Base-by-base conservation (phyloP, 2,113 vertebrate genomes). In the Erythrocercus mccallii region DNA sequence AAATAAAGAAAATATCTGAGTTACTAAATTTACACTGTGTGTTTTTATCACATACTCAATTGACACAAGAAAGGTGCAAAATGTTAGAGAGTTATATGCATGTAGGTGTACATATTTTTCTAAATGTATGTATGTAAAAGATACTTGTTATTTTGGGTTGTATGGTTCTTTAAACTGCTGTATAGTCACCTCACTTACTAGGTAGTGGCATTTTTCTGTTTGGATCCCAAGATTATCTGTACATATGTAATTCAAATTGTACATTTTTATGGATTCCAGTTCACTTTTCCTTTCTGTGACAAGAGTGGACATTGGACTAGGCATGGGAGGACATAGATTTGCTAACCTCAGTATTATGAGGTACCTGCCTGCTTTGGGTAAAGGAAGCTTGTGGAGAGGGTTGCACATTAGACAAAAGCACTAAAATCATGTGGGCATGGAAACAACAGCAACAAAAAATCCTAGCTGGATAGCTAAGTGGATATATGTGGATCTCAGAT, bases 401-500 rank as follows among this genome's bases (percentile, higher is more conserved):
- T 27, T 88, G 17, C 38, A 58, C 10, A 4, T 82, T 80, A 47
- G 71, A 91, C 61, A 92, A 78, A 94, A 81, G 42, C 81, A 83
- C 81, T 95, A 70, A 90, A 96, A 81, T 73, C 68, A 73, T 62
- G 47, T 66, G 87, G 42, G 47, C 50, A 70, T 90, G 90, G 71
- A 77, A 94, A 72, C 50, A 81, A 28, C 44, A 74, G 44, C 51
- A 88, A 51, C 48, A 44, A 80, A 90, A 89, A 94, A 81, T 77
- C 33, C 66, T 88, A 20, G 42, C 8, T 93, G 82, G 87, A 77
- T 77, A 74, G 90, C 73, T 73, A 44, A 85, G 54, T 21, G 60
- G 86, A n/a, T 95, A 37, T 91, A 47, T 81, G 83, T 45, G 80
- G 54, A 91, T 95, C 87, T 93, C 84, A 72, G 90, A 95, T 96